These are phyloP conservation scores for Drosophila sulfurigaster DNA, from an alignment of 1,140 invertebrate species.

Conservation along the genomic window DNA sequence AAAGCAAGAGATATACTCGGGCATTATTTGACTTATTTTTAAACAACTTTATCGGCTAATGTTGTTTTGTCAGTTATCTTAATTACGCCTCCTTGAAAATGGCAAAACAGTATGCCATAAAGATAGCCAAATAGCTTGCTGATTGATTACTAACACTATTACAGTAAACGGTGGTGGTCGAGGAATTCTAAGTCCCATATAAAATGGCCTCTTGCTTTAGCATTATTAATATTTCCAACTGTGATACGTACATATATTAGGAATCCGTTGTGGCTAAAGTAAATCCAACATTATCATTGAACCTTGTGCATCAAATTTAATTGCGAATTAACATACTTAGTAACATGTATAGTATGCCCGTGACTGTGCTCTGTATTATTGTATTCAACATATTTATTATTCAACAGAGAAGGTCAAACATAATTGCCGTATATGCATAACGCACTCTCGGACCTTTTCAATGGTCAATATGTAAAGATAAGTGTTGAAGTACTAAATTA, in stretches of 20 bases:
- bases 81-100: conserved; percentile 54
- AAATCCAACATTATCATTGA: conserved; percentile 17
- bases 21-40: conserved; percentile 42
- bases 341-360: neutral
- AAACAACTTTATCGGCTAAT: conserved; percentile 53
- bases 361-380: conserved; percentile 23
- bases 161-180: neutral
- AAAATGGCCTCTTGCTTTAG: conserved; percentile 5
- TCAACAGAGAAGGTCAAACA: conserved; percentile 19
- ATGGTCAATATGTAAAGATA: neutral
- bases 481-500: neutral
- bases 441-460: neutral
- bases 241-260: neutral
- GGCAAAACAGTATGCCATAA: conserved; percentile 54
- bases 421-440: neutral
- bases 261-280: neutral
- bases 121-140: conserved; percentile 66
- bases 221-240: conserved; percentile 9
- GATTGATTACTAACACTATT: conserved; percentile 55
- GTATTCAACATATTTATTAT: conserved; percentile 15
- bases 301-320: conserved; percentile 24
- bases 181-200: neutral
- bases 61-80: conserved; percentile 54
- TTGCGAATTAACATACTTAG: conserved; percentile 7
- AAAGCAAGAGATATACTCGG: conserved; percentile 6